These are phyloP conservation scores for Epinotia bilunana DNA, from an alignment of 2,888 invertebrate species.

Conservation along the genomic window DNA sequence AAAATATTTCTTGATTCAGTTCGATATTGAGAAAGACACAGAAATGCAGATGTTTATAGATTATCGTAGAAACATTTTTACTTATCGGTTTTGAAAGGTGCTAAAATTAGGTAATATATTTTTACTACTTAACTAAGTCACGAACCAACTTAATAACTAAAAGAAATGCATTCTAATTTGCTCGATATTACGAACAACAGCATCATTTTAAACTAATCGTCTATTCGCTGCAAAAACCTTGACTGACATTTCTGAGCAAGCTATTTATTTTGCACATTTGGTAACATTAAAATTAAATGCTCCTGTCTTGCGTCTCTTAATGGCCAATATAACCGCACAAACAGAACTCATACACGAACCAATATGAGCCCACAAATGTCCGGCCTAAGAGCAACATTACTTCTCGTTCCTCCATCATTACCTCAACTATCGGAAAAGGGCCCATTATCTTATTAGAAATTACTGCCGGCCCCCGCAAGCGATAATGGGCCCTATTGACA, in stretches of 20 bases:
- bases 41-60: too few species aligned
- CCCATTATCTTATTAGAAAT: constrained; percentile 76
- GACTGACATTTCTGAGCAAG: too few species aligned
- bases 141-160: too few species aligned
- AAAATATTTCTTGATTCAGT: background rate
- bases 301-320: background rate
- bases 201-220: too few species aligned
- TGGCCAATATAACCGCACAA: constrained; percentile 3
- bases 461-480: constrained; percentile 55
- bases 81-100: too few species aligned
- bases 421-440: constrained; percentile 65
- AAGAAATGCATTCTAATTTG: too few species aligned
- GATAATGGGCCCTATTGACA: constrained; percentile 55
- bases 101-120: too few species aligned
- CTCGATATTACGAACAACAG: too few species aligned
- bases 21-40: too few species aligned
- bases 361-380: constrained; percentile 25
- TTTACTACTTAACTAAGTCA: too few species aligned
- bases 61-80: too few species aligned
- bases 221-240: too few species aligned
- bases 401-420: constrained; percentile 35
- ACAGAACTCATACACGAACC: constrained; percentile 17
- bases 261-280: background rate
- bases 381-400: constrained; percentile 27
- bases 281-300: background rate